Base-by-base conservation (phyloP, 92 coral and sea anemone genomes). In the Porites cylindrica region DNA sequence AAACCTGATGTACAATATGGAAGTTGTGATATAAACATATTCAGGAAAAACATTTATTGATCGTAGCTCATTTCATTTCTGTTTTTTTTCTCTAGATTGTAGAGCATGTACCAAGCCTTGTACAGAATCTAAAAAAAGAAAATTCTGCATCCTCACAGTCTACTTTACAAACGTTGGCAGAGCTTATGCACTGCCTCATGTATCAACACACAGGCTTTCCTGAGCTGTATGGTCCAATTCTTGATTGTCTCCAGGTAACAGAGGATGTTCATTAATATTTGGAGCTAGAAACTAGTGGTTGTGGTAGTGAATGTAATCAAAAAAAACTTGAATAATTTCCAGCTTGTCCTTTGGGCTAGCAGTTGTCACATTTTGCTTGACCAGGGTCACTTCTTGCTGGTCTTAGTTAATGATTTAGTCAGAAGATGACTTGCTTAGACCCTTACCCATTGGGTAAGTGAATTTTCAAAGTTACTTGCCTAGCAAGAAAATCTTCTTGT, bases 111-210 rank as follows among this genome's bases (percentile, higher is more conserved):
- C 99, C 99, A 58, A 93, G 88, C 29, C 93, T 97, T 79, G 94
- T 97, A 18, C 89, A 83, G 80, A 88, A 90, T 68, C 79, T 97
- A 54, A 95, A 90, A 93, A 95, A 79, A 70, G 99, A 97, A 70
- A 80, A 97, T 88, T 91, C 87, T 50, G 86, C 38, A 38, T 92
- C 96, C 50, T 97, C 99, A 5, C 78, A 86, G 66, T 47, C 93
- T 9, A 87, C 89, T 16, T 87, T 97, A 10, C 94, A 91, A 79
- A 94, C 99, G 17, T 84, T 97, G 64, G 95, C 98, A 13, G 99
- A 97, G 75, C 91, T 97, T 10, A 88, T 97, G 96, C 93, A 95
- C 85, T 92, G 96, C 71, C 89, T 97, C 26, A 97, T 97, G 99
- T 92, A 97, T 82, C 95, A 93, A 75, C 96, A 94, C 73, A 84